A percentile compares a stretch with the other conserved stretches of the same genome.
These are phyloP conservation scores for Troides aeacus DNA, from an alignment of 2,888 invertebrate species.

Conservation along the genomic window DNA sequence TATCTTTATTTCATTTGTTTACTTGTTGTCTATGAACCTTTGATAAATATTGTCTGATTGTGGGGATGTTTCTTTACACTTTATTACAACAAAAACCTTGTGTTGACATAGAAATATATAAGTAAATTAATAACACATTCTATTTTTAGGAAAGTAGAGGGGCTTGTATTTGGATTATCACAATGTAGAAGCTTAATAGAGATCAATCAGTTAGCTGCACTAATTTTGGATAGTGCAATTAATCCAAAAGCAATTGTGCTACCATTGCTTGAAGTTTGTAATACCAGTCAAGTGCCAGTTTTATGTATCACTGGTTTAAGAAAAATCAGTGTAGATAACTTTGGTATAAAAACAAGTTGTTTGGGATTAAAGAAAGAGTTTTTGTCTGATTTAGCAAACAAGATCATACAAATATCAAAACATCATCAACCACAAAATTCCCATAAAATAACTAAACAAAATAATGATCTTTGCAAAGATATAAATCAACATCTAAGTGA, in stretches of 20 bases:
- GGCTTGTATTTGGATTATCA: conserved; percentile 65
- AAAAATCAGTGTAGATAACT: conserved; percentile 44
- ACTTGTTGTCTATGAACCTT: too few relatives aligned
- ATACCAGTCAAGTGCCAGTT: conserved; percentile 49
- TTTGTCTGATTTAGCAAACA: conserved; percentile 44
- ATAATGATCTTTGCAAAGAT: conserved; percentile 24
- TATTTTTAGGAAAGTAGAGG: conserved; percentile 55
- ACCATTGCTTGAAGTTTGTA: conserved; percentile 61
- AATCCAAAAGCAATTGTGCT: conserved; percentile 66
- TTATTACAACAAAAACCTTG: not conserved
- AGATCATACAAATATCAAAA: conserved; percentile 46
- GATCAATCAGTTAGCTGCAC: conserved; percentile 51
- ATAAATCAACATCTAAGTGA: conserved; percentile 25
- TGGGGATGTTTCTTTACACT: too few relatives aligned
- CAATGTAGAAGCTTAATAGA: conserved; percentile 52
- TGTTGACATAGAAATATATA: not conserved
- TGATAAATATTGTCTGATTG: too few relatives aligned
- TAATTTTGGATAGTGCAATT: conserved; percentile 64
- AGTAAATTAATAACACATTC: too few relatives aligned
- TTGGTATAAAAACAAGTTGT: conserved; percentile 69
- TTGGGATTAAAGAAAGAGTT: conserved; percentile 55
- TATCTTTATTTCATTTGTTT: too few relatives aligned
- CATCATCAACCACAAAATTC: conserved; percentile 34
- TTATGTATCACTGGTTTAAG: conserved; percentile 63
- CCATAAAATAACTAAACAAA: not conserved